Evolutionary conservation across 2,888 invertebrate species (phyloP), one percentile per base, ranked within the genome.

Genomic region (Alloplasta piceator): DNA sequence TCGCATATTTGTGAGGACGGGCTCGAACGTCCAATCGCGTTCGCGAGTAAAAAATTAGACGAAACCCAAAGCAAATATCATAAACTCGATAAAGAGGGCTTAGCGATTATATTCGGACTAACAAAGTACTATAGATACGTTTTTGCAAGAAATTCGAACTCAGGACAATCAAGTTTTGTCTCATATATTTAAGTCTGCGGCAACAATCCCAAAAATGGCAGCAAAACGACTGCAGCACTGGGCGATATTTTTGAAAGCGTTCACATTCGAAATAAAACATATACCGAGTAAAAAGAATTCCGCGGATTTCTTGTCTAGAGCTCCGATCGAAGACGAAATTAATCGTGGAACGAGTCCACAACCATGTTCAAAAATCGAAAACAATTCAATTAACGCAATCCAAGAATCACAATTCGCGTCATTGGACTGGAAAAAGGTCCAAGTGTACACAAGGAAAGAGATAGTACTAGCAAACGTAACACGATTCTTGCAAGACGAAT

Each of bases 1-100:
- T 87, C 86, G 3, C 91, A 92, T 74, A 79, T 83, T 16, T 87
- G 83, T 60, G 75, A 78, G 26, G 88, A 92, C 83, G 89, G 90
- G 12, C 77, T 83, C n/a, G 91, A 92, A 77, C 80, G 88, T 58
- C 92, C 72, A 0, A 63, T 72, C 7, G 36, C 52, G 16, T 72
- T 55, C 36, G 60, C 72, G 36, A 63, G 63, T 1, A 63, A 63
- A n/a, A 63, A 55, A 14, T 10, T 72, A n/a, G 43, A 52, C 6
- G 16, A 72, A 14, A 16, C 14, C 16, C 63, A 72, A 55, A 26
- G 26, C 1, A 72, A 63, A 63, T 72, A 72, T 9, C 41, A 52
- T 4, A 52, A 63, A 14, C 26, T 55, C 4, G 72, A 72, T 39
- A 72, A 41, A 72, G 72, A 61, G n/a, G 61, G 61, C 2, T 72